phyloP scores from a whole-genome alignment of 2,888 invertebrate species.

The Tetragonisca angustula region DNA sequence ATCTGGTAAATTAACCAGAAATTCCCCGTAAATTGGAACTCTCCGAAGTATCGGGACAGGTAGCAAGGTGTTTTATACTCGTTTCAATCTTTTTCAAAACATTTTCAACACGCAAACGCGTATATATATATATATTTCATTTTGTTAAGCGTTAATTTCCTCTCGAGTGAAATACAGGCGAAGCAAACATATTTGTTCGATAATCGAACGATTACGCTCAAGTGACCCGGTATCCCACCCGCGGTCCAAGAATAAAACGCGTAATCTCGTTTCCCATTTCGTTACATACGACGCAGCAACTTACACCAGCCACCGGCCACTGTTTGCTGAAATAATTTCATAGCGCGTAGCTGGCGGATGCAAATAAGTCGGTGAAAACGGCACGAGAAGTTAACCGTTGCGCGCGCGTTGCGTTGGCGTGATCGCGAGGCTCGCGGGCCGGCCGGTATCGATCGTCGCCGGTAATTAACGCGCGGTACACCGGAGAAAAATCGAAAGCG shows the following conservation, averaged over 20 bases:
- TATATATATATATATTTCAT: too few relatives aligned
- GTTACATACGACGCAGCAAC: background rate
- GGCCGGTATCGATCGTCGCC: conserved; percentile 64
- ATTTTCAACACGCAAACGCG: too few relatives aligned
- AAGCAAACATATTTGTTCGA: too few relatives aligned
- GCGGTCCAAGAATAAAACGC: background rate
- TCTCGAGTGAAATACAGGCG: too few relatives aligned
- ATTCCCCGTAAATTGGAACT: conserved; percentile 30
- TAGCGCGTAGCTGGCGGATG: background rate
- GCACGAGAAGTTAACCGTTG: conserved; percentile 52
- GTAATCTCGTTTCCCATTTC: background rate
- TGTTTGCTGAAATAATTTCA: background rate
- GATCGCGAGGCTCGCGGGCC: conserved; percentile 53
- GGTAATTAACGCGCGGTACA: conserved; percentile 76
- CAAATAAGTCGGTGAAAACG: conserved; percentile 41
- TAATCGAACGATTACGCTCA: too few relatives aligned
- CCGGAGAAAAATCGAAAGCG: conserved; percentile 80
- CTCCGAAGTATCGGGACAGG: background rate
- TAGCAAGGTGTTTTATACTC: too few relatives aligned
- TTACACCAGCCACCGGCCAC: background rate
- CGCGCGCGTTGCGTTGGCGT: conserved; percentile 25
- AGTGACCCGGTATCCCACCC: too few relatives aligned
- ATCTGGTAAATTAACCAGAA: conserved; percentile 50
- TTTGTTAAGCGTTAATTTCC: too few relatives aligned
- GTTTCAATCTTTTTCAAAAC: too few relatives aligned